These are phyloP conservation scores for Cyaniris semiargus DNA, from an alignment of 2,888 invertebrate genomes.

Conservation along the genomic window DNA sequence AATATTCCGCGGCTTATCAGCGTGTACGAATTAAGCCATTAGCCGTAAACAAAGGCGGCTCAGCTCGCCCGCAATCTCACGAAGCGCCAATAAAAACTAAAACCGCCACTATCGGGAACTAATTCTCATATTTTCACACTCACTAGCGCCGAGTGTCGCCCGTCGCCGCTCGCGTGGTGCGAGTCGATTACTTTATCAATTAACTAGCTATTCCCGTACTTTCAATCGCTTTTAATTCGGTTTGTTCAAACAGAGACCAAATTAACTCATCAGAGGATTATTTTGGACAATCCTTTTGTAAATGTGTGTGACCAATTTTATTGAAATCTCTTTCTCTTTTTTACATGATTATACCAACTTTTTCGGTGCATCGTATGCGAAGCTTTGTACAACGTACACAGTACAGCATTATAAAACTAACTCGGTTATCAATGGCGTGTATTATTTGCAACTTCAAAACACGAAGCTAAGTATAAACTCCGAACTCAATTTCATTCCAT, in stretches of 20 bases:
- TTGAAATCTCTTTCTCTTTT: neutral
- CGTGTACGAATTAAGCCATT: conserved; percentile 37
- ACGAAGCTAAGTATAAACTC: neutral
- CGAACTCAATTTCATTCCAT: neutral
- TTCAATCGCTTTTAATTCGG: neutral
- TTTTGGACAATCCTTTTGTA: neutral
- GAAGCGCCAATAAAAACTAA: conserved; percentile 31
- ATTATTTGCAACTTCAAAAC: neutral
- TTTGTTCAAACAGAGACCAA: neutral
- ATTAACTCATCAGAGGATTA: neutral
- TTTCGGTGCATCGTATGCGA: neutral
- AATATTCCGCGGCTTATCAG: conserved; percentile 31
- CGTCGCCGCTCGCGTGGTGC: neutral
- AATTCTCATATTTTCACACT: conserved; percentile 10
- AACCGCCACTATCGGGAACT: conserved; percentile 17
- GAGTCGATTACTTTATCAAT: conserved; percentile 4
- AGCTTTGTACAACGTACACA: no score
- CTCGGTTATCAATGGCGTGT: neutral
- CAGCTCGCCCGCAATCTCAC: conserved; percentile 37
- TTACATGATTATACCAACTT: no score
- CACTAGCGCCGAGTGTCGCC: neutral
- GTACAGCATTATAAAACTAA: neutral
- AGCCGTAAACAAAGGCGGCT: conserved; percentile 37
- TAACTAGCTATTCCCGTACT: neutral
- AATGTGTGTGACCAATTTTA: neutral